Percentiles rank a stretch among this genome's conserved stretches.
Conservation (phyloP, 2,888 invertebrate genomes). For the Melipona beecheii region DNA sequence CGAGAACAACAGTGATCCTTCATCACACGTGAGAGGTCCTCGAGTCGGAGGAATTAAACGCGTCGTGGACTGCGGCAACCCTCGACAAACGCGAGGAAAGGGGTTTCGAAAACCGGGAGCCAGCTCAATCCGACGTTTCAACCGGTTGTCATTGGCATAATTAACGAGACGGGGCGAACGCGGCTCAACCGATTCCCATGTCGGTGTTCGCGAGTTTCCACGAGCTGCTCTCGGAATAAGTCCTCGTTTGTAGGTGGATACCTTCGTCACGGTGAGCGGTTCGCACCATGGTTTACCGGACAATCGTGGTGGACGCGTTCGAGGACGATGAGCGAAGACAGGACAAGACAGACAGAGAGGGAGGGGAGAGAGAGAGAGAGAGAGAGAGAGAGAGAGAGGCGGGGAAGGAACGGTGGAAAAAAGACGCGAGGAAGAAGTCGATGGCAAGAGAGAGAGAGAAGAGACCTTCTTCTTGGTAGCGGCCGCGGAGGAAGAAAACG, state of each 20-base stretch:
- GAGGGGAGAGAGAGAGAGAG: conserved; percentile 40
- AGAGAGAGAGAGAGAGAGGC: conserved; percentile 2
- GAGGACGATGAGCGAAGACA: conserved; percentile 77
- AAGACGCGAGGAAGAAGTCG: conserved; percentile 31
- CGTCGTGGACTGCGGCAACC: too few relatives aligned
- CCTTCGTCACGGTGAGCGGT: conserved; percentile 82
- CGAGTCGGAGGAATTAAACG: too few relatives aligned
- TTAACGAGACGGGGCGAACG: conserved; percentile 28
- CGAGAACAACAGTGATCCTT: too few relatives aligned
- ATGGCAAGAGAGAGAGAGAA: conserved; percentile 45
- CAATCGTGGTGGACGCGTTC: conserved; percentile 78
- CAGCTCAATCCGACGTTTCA: neutral
- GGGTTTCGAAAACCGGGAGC: neutral
- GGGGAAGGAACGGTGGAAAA: conserved; percentile 35
- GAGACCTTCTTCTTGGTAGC: conserved; percentile 70
- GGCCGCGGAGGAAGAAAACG: conserved; percentile 67
- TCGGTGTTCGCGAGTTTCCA: conserved; percentile 72
- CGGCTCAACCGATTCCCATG: conserved; percentile 73
- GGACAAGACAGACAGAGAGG: conserved; percentile 64
- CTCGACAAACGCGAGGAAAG: too few relatives aligned
- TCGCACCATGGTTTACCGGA: conserved; percentile 80
- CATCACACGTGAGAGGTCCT: too few relatives aligned
- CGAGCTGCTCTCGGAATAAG: conserved; percentile 68
- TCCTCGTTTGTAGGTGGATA: conserved; percentile 80
- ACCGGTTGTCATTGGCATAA: conserved; percentile 35